Evolutionary conservation across 2,888 invertebrate species (phyloP).

Genomic region (Cepaea hortensis): DNA sequence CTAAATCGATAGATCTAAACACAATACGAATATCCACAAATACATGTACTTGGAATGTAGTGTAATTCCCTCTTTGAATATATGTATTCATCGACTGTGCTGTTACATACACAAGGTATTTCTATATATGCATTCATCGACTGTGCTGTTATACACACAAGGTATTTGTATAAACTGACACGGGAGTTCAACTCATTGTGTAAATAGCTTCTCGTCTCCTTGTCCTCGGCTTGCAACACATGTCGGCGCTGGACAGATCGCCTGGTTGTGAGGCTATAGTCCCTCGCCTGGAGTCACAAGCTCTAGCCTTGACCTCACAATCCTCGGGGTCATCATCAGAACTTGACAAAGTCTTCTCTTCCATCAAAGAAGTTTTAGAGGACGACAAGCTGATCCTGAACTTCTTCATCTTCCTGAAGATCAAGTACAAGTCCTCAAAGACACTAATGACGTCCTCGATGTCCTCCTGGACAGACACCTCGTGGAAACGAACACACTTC

Average conservation of each 20-base stretch:
- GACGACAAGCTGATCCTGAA: background rate
- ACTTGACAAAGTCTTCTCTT: background rate
- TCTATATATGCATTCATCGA: too few relatives aligned
- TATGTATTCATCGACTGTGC: too few relatives aligned
- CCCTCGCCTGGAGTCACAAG: background rate
- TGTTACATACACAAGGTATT: too few relatives aligned
- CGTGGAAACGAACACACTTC: constrained; percentile 82
- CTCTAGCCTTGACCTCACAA: background rate
- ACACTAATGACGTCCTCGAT: constrained; percentile 88
- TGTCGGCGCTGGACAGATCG: background rate
- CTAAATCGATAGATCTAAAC: too few relatives aligned
- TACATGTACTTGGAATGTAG: too few relatives aligned
- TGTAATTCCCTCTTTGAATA: too few relatives aligned
- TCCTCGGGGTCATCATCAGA: constrained; percentile 33
- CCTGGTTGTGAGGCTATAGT: background rate
- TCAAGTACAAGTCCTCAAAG: constrained; percentile 62
- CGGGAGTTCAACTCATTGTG: constrained; percentile 2
- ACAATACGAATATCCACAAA: too few relatives aligned
- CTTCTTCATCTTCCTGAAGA: constrained; percentile 33
- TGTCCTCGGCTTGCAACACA: constrained; percentile 1
- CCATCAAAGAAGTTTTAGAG: constrained; percentile 21
- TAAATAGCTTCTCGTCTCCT: constrained; percentile 35
- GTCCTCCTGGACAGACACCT: constrained; percentile 89
- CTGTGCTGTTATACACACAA: too few relatives aligned
- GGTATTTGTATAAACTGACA: background rate